Evolutionary conservation across 1,140 invertebrate genomes (phyloP).

Genomic region (Adelges cooleyi): DNA sequence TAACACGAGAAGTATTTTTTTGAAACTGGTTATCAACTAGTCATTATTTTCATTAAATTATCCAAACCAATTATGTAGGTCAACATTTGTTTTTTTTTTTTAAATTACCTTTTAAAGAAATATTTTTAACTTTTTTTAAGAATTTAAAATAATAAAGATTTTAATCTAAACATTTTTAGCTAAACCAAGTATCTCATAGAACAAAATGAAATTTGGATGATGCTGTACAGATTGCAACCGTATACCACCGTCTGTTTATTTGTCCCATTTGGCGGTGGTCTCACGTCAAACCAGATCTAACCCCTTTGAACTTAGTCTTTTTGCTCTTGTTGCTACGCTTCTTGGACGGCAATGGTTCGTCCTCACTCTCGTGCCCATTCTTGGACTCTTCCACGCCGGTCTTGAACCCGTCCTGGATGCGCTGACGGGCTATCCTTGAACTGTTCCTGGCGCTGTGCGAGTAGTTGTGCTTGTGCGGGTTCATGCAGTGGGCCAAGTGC

Average conservation of each 20-base stretch:
- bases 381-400: background rate
- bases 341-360: background rate
- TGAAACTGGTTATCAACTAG: too few relatives aligned
- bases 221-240: too few relatives aligned
- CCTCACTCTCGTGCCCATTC: background rate
- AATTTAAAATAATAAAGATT: background rate
- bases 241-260: too few relatives aligned
- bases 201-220: background rate
- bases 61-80: too few relatives aligned
- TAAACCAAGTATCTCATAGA: background rate
- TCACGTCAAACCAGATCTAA: background rate
- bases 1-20: background rate
- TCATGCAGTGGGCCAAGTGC: slow-evolving; percentile 4
- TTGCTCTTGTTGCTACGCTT: background rate
- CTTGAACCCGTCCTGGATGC: slow-evolving; percentile 21
- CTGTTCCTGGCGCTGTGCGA: slow-evolving; percentile 13
- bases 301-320: background rate
- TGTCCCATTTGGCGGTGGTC: too few relatives aligned
- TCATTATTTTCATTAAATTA: too few relatives aligned
- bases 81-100: too few relatives aligned
- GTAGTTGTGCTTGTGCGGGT: background rate
- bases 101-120: background rate
- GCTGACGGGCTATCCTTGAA: slow-evolving; percentile 18
- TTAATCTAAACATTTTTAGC: background rate
- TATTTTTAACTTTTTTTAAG: background rate